Evolutionary conservation across 2,888 invertebrate species (phyloP), one percentile per base, ranked within the genome.

Genomic region (Periphyllus acericola): DNA sequence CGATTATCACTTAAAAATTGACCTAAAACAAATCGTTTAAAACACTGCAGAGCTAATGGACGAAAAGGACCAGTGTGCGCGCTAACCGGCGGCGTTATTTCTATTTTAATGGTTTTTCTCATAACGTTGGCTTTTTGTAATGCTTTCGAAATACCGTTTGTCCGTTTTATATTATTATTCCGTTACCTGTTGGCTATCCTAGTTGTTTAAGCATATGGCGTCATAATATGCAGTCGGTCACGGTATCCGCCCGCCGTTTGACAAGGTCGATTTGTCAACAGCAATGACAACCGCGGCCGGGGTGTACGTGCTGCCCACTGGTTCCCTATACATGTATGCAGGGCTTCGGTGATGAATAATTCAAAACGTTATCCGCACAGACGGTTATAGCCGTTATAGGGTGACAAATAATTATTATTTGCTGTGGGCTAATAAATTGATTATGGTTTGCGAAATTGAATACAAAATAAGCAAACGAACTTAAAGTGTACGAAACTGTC

Each of bases 381-480:
- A 71, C 55, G 78, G 14, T 36, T 21, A n/a, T n/a, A n/a, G n/a
- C n/a, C n/a, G n/a, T n/a, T n/a, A n/a, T n/a, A 55, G 71, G 36
- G 29, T 55, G 86, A 80, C 79, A 72, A 86, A 86, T 79, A 79
- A 79, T 86, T 21, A 80, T 86, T 55, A 80, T 85, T 78, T 78
- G 46, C 78, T 19, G n/a, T 17, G 68, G 68, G 1, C 32, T 68
- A 78, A 78, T 78, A 78, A 78, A 85, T 78, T 78, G 85, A 85
- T 85, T 78, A 52, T 46, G n/a, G 52, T 52, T 29, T 5, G 34
- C 46, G 34, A 71, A 52, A 78, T 78, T 68, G 78, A 85, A 68
- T 78, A 36, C 52, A 34, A 36, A 85, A 68, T 71, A 71, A 68
- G 85, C 46, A 21, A 68, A 71, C 52, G 85, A 78, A 68, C 34